Evolutionary conservation across 2,113 vertebrate genomes (phyloP).

Genomic region (Antechinus stuartii): DNA sequence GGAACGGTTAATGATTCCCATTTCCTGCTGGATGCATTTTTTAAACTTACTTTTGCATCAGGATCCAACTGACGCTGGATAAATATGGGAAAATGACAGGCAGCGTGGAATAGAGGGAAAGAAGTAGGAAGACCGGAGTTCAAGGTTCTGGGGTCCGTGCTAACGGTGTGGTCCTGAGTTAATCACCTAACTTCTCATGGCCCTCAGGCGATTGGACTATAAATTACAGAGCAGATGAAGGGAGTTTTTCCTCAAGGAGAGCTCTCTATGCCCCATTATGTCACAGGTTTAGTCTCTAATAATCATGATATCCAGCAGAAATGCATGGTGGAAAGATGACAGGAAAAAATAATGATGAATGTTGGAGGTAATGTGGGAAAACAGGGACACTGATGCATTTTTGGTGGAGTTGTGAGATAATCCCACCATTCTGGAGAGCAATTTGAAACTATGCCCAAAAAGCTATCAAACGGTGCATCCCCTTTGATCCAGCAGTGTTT

Average conservation of each 20-base stretch:
- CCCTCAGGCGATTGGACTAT: not conserved
- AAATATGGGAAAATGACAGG: not conserved
- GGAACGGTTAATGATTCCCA: too few species aligned
- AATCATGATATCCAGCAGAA: not conserved
- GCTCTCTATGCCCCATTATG: not conserved
- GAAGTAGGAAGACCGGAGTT: not conserved
- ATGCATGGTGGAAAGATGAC: too few species aligned
- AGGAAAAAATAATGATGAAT: too few species aligned
- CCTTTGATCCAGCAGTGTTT: too few species aligned
- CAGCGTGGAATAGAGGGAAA: not conserved
- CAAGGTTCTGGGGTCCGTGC: not conserved
- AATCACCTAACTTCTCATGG: not conserved
- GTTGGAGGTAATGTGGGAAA: too few species aligned
- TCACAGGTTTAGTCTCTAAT: not conserved
- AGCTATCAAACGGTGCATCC: too few species aligned
- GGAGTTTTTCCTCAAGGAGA: not conserved
- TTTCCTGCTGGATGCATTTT: not conserved
- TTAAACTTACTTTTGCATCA: too few species aligned
- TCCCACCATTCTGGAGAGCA: too few species aligned
- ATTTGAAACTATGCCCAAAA: too few species aligned
- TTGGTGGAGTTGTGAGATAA: too few species aligned
- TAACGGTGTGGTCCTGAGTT: not conserved
- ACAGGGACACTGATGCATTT: too few species aligned
- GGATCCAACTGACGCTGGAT: not conserved
- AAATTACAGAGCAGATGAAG: not conserved